Evolutionary conservation across 2,797 vertebrate species (phyloP), one percentile per base, ranked within the genome.

Genomic region (Heteromormyrus szaboi): DNA sequence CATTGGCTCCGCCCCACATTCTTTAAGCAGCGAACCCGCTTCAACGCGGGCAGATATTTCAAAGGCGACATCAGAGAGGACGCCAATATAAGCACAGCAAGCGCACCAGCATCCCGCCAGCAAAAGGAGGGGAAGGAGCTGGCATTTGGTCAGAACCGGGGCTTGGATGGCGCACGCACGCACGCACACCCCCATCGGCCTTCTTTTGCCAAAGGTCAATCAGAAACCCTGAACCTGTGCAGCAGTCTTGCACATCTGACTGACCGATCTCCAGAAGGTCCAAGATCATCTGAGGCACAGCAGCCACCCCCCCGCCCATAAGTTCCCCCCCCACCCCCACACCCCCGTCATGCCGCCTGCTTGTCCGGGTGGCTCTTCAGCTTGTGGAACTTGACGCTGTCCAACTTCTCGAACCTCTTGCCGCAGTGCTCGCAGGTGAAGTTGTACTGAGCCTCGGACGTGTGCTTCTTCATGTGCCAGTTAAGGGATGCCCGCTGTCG

Each of bases 391-490:
- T 98, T 98, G 53, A 99, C 97, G 8, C 97, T 98, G 93, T 98
- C 97, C 86, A 97, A 93, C 92, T 97, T 98, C 95, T 98, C 97
- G 0, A 98, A 98, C 91, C 96, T 95, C 90, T 98, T 98, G 87
- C 97, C 95, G 0, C 98, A 98, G 94, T 96, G 95, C 90, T 98
- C 97, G 0, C 98, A 98, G 37, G 97, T 97, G 95, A 97, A 98
- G 93, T 97, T 98, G 95, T 96, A 98, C 91, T 96, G 97, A 3
- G 97, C 95, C 79, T 97, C 96, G 0, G 97, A 92, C 0, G 95
- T 97, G 93, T 99, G 98, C 68, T 98, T 98, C 95, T 97, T 96
- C 97, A 98, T 99, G 94, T 99, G 98, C 98, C 98, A 99, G 92
- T 98, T 99, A 53, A 99, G 96, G 0, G 98, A 98, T 0, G 98